A percentile compares a stretch with the other conserved stretches of the same genome.
These are phyloP conservation scores for Carettochelys insculpta DNA, from an alignment of 2,113 vertebrate genomes.

Conservation along the genomic window DNA sequence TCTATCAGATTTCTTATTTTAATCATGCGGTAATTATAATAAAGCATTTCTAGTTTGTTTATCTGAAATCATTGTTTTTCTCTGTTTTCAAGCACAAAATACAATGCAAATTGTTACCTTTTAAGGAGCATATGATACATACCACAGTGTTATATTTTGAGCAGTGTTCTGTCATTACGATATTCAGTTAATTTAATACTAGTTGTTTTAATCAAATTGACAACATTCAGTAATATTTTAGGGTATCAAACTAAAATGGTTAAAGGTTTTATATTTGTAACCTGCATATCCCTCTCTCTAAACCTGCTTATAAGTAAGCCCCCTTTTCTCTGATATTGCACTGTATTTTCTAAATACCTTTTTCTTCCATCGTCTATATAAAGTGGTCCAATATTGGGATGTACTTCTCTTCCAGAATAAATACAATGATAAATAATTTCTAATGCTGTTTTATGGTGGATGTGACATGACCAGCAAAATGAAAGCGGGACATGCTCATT, in stretches of 20 bases:
- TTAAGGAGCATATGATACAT: neutral
- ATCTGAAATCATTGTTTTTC: neutral
- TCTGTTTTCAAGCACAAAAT: neutral
- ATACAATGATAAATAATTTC: neutral
- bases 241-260: neutral
- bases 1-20: conserved; percentile 57
- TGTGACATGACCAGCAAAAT: neutral
- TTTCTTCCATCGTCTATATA: conserved; percentile 17
- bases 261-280: neutral
- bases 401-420: neutral
- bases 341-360: neutral
- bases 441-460: neutral
- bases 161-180: neutral
- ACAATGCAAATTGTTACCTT: neutral
- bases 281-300: too few species aligned
- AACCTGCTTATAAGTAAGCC: neutral
- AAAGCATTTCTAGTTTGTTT: neutral
- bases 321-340: neutral
- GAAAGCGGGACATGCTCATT: neutral
- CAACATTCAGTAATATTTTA: neutral
- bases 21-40: conserved; percentile 36
- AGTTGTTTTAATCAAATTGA: neutral
- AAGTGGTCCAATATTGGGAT: neutral
- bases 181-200: neutral
- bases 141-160: neutral